phyloP scores from a whole-genome alignment of 2,113 vertebrate genomes.

The Poecilia latipinna region DNA sequence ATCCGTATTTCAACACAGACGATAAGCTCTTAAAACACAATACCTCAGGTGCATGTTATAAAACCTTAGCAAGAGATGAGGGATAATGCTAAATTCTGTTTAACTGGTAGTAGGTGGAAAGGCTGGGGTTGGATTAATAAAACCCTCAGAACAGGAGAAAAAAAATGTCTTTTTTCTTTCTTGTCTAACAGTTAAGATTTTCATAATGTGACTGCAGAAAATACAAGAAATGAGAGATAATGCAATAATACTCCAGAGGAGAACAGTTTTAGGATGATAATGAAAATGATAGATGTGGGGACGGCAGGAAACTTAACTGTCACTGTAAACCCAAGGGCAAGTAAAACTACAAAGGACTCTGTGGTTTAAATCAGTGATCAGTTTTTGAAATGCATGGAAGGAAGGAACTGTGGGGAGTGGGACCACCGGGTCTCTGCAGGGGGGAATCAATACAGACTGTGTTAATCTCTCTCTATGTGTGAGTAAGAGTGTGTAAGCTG shows the following conservation, averaged over 20 bases:
- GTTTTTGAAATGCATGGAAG: conserved; percentile 37
- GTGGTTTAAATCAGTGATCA: conserved; percentile 26
- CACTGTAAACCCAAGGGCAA: conserved; percentile 33
- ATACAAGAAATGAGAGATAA: conserved; percentile 33
- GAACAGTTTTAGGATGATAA: conserved; percentile 41
- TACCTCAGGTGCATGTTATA: conserved; percentile 21
- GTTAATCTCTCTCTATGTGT: conserved; percentile 16
- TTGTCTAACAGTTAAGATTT: neutral
- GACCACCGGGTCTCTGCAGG: conserved; percentile 17
- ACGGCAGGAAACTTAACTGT: conserved; percentile 24
- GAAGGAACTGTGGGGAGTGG: conserved; percentile 26
- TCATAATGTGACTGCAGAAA: conserved; percentile 31
- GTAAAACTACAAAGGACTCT: conserved; percentile 32
- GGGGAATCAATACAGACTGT: conserved; percentile 39
- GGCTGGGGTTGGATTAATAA: neutral
- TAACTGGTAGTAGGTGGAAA: neutral
- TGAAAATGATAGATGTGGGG: conserved; percentile 29
- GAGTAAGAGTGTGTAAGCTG: conserved; percentile 7
- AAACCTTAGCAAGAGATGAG: neutral
- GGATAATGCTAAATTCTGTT: neutral
- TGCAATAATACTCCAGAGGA: conserved; percentile 51
- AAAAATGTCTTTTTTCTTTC: conserved; percentile 10
- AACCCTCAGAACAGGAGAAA: conserved; percentile 23
- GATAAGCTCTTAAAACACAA: neutral
- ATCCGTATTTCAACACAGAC: too few relatives aligned